A percentile compares a stretch with the other conserved stretches of the same genome.
Conservation (phyloP, 2,797 vertebrate genomes). For the Aulostomus chinensis region DNA sequence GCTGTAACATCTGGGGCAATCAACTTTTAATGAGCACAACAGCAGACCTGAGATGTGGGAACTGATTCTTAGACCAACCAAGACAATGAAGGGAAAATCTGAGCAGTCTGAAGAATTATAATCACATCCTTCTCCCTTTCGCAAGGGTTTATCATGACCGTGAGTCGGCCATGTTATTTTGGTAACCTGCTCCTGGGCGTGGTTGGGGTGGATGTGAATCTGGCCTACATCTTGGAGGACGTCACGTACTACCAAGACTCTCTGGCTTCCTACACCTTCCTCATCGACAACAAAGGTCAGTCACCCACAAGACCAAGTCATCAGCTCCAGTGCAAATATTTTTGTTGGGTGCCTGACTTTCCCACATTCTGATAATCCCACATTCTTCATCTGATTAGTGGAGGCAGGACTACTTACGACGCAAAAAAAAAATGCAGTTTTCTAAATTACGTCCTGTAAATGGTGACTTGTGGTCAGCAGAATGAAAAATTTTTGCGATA, state of each 20-base stretch:
- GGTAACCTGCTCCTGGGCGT: constrained; percentile 96
- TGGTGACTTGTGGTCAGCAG: too few relatives aligned
- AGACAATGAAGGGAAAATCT: not conserved
- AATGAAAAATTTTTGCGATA: too few relatives aligned
- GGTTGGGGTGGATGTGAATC: constrained; percentile 96
- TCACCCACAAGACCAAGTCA: not conserved
- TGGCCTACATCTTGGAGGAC: constrained; percentile 97
- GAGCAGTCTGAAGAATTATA: not conserved
- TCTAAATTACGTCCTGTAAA: too few relatives aligned
- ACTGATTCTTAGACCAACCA: too few relatives aligned
- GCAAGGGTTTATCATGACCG: constrained; percentile 96
- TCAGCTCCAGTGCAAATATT: not conserved
- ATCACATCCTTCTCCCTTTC: constrained; percentile 4
- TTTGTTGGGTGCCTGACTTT: too few relatives aligned
- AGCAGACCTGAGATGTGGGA: too few relatives aligned
- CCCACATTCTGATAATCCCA: too few relatives aligned
- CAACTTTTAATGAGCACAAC: too few relatives aligned
- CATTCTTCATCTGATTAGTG: too few relatives aligned
- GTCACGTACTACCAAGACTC: constrained; percentile 99
- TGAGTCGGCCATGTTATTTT: constrained; percentile 97
- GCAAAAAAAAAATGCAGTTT: too few relatives aligned
- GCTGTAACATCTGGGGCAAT: too few relatives aligned
- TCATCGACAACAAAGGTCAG: constrained; percentile 98
- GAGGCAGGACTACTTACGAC: too few relatives aligned
- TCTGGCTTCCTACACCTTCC: constrained; percentile 96